Evolutionary conservation across 2,888 invertebrate species (phyloP), one percentile per base, ranked within the genome.

Genomic region (Tholera decimalis): DNA sequence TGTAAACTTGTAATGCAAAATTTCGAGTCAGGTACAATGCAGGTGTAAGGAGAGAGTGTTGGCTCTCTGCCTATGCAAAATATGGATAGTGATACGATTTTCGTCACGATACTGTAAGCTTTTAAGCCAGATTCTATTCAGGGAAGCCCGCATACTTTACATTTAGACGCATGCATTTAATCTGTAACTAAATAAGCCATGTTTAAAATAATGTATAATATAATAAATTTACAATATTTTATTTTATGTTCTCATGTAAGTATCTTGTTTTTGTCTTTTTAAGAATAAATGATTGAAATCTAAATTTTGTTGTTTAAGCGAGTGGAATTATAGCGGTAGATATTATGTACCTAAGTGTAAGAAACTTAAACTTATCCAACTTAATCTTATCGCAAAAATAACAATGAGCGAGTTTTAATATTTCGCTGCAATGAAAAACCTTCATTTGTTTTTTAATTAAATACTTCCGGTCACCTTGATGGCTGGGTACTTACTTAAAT

Each of bases 31-130:
- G 54, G 71, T 59, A 74, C 46, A 68, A 58, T 53, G 28, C 73
- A 80, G 73, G 73, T 80, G 81, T 41, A 43, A 59, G 54, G 66
- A 77, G 78, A 78, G 77, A 80, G 77, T 62, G 73, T 73, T 77
- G 78, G 81, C 78, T 58, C 53, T 35, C 47, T 62, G 81, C 81
- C 78, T 58, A 59, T 73, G 63, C 54, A 62, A 62, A 76, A 77
- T 67, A 69, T 66, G 44, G 49, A 47, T 46, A 64, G 41, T 47
- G 61, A 50, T 61, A 28, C 53, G 58, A 61, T 66, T 71, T 72
- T 63, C 72, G 53, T 69, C 20, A 35, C 49, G 62, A 66, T 73
- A 72, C 58, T 53, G 50, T 77, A 56, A 67, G 46, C 62, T 50
- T 62, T 44, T 28, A 67, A 56, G 47, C 60, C 39, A 49, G 59